These are phyloP conservation scores for Heterochromis multidens DNA, from an alignment of 2,113 vertebrate genomes.

Conservation along the genomic window DNA sequence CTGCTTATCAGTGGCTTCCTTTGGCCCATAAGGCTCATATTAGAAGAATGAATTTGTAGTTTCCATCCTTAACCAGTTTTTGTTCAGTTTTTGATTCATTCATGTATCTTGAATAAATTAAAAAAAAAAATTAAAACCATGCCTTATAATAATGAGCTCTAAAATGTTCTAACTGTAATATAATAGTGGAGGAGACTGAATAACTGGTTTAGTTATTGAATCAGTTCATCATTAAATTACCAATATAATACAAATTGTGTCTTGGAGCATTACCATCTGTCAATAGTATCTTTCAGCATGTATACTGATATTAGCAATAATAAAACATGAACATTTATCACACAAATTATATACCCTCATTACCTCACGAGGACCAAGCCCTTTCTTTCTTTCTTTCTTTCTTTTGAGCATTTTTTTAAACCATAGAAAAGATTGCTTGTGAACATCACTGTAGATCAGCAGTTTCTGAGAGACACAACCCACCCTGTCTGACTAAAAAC, in stretches of 20 bases:
- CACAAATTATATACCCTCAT: background rate
- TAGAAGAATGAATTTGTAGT: slow-evolving; percentile 17
- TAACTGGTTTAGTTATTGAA: slow-evolving; percentile 3
- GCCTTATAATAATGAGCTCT: slow-evolving; percentile 21
- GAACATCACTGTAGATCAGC: background rate
- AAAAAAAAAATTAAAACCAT: slow-evolving; percentile 26
- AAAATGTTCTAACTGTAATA: slow-evolving; percentile 6
- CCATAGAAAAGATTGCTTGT: too few relatives aligned
- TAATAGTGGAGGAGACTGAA: slow-evolving; percentile 4
- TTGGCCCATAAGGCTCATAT: slow-evolving; percentile 22
- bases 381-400: background rate
- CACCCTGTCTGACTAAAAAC: fast-evolving
- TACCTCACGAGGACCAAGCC: background rate
- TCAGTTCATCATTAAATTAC: slow-evolving; percentile 2
- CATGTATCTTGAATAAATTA: slow-evolving; percentile 22
- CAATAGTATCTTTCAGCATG: background rate
- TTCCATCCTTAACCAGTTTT: slow-evolving; percentile 20
- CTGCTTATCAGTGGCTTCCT: slow-evolving; percentile 37
- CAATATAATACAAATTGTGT: slow-evolving; percentile 10
- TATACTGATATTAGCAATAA: background rate
- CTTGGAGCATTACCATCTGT: background rate
- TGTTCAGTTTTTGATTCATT: background rate
- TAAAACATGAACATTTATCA: background rate
- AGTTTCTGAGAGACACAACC: background rate
- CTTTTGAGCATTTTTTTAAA: fast-evolving